phyloP scores from a whole-genome alignment of 2,888 invertebrate species.

The Trachelus troglodyta region DNA sequence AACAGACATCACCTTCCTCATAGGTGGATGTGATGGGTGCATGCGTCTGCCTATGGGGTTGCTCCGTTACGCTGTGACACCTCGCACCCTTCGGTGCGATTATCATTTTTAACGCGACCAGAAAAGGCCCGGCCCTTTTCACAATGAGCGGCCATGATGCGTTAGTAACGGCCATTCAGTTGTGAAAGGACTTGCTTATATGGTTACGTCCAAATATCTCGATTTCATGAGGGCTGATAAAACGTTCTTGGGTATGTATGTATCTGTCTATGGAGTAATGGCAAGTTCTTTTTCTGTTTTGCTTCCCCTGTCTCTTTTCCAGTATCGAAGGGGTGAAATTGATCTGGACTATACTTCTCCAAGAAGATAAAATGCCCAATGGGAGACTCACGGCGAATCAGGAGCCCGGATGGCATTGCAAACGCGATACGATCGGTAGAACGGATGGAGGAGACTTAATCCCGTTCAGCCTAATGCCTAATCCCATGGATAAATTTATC shows the following conservation, averaged over 20 bases:
- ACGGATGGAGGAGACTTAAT: conserved; percentile 38
- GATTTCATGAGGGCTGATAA: background rate
- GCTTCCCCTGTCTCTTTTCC: background rate
- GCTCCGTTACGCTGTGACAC: conserved; percentile 51
- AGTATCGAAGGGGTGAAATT: background rate
- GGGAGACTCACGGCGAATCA: background rate
- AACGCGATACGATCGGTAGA: conserved; percentile 13
- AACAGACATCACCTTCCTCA: conserved; percentile 8
- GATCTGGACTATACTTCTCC: background rate
- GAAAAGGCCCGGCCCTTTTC: conserved; percentile 46
- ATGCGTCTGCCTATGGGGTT: conserved; percentile 35
- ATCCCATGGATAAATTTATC: conserved; percentile 46
- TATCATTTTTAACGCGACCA: conserved; percentile 57
- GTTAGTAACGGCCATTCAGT: conserved; percentile 57
- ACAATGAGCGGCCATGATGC: conserved; percentile 57
- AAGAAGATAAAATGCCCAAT: background rate
- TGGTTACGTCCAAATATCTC: background rate
- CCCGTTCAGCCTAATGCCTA: conserved; percentile 41
- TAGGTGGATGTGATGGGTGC: conserved; percentile 1
- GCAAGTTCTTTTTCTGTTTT: background rate
- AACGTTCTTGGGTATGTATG: background rate
- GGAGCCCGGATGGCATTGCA: background rate
- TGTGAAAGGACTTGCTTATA: background rate
- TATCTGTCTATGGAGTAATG: background rate
- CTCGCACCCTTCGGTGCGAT: conserved; percentile 53